Base-by-base conservation (phyloP, 23 tunicate genomes). In the Ciona savignyi region DNA sequence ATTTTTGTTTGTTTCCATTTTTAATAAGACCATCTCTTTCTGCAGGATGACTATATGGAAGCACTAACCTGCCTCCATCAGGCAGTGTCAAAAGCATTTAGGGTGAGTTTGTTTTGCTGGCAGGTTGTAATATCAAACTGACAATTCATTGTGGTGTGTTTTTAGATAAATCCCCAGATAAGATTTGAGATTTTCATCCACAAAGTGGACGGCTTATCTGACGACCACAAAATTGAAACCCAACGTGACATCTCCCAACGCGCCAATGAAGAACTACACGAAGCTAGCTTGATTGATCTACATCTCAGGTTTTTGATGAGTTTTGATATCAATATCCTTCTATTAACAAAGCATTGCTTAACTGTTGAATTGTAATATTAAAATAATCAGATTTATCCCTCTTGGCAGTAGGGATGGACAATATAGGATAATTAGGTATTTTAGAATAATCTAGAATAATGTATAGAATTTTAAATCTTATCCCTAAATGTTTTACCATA, bases 141-240 rank as follows among this genome's bases (percentile, higher is more conserved):
- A 4, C 15, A 9, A 9, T 23, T 23, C 15, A 63, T 21, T 4
- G 6, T 9, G 3, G 2, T 73, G 66, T 26, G 30, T n/a, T 34
- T 64, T 67, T 78, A 87, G 89, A 83, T 76, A 25, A 91, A 91
- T 80, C 92, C 92, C 25, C 79, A 91, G 22, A 91, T 91, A 6
- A 80, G 71, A 29, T 91, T 91, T 70, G 97, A 91, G 68, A 72
- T 82, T 22, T 91, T 91, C 48, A 91, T 91, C 63, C 97, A 91
- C 60, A 91, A 91, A 85, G 97, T 91, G n/a, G 97, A 91, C 62
- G 97, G 97, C 21, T 76, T 91, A 73, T 74, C 91, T 0, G 97
- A 91, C 62, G 97, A 91, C 49, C 87, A 84, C 60, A 91, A 91
- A 60, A 91, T 91, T 65, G 97, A 91, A 65, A 91, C 97, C 29